These are phyloP conservation scores for Avahi laniger DNA, from an alignment of 2,797 vertebrate species.

Conservation along the genomic window DNA sequence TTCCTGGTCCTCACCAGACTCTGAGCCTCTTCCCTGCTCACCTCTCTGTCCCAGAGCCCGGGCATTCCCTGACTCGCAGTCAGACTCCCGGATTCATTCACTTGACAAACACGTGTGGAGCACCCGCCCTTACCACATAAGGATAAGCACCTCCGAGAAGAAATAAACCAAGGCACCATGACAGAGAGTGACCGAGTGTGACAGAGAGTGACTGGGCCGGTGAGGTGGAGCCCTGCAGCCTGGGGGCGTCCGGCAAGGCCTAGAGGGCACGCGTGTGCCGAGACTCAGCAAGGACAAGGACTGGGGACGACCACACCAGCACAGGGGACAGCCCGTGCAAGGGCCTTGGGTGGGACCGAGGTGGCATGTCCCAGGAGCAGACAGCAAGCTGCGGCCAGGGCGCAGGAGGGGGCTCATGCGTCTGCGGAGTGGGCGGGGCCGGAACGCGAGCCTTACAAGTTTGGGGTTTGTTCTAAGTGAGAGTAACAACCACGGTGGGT, in stretches of 20 bases:
- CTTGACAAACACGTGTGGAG: background rate
- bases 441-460: background rate
- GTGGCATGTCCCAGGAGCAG: background rate
- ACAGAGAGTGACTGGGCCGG: background rate
- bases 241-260: background rate
- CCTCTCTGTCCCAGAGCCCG: background rate
- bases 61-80: background rate
- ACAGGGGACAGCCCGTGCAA: background rate
- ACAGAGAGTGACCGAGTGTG: background rate
- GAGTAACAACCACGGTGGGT: background rate
- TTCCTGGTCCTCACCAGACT: background rate
- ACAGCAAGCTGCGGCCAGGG: background rate
- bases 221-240: no score
- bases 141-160: background rate
- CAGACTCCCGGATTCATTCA: background rate
- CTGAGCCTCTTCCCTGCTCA: background rate
- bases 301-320: background rate
- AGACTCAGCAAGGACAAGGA: background rate
- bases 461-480: background rate
- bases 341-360: background rate
- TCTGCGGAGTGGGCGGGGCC: background rate
- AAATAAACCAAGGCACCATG: background rate
- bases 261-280: background rate
- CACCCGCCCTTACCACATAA: background rate
- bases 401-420: no score